Evolutionary conservation across 2,888 invertebrate genomes (phyloP).

Genomic region (Tachina lurida): DNA sequence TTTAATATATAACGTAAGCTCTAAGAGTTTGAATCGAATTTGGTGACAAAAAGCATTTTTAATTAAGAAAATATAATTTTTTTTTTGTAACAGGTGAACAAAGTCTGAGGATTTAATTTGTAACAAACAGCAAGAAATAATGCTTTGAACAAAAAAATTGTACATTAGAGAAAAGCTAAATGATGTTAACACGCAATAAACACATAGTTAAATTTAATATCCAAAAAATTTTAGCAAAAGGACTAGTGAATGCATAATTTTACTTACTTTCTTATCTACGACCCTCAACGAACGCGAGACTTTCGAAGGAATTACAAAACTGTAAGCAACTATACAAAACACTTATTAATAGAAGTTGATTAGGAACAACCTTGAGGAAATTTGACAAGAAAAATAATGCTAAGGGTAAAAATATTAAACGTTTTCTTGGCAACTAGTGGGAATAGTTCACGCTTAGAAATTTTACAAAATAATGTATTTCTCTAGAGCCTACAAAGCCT

Average conservation of each 20-base stretch:
- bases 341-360: not conserved
- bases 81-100: not conserved
- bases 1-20: too few relatives aligned
- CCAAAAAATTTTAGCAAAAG: not conserved
- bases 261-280: not conserved
- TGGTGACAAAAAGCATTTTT: too few relatives aligned
- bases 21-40: too few relatives aligned
- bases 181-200: conserved; percentile 40
- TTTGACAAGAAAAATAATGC: too few relatives aligned
- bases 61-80: not conserved
- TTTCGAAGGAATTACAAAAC: not conserved
- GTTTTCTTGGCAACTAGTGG: too few relatives aligned
- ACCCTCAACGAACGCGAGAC: not conserved
- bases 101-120: not conserved
- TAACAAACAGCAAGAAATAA: not conserved
- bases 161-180: not conserved
- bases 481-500: too few relatives aligned
- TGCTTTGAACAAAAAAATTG: conserved; percentile 9
- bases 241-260: not conserved
- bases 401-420: too few relatives aligned
- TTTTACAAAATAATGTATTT: too few relatives aligned
- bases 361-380: not conserved
- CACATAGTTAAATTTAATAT: not conserved
- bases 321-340: not conserved
- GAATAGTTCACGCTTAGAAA: too few relatives aligned